Evolutionary conservation across 1,140 invertebrate genomes (phyloP).

Genomic region (Dendroctonus valens): DNA sequence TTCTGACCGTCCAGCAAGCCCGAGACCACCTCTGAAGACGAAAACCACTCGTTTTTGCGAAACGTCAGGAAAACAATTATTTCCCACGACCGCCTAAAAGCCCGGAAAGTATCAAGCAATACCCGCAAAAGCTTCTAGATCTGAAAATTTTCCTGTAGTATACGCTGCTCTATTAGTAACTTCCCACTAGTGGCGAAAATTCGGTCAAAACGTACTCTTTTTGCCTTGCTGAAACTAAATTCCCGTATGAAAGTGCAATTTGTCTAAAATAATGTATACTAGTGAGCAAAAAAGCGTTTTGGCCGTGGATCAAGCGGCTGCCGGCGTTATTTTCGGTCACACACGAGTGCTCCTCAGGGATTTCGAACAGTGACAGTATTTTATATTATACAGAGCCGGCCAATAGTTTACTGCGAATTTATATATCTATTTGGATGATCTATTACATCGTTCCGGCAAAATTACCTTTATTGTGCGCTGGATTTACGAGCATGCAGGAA

Average conservation of each 20-base stretch:
- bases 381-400: slow-evolving; percentile 33
- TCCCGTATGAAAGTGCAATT: slow-evolving; percentile 20
- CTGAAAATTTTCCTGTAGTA: too few relatives aligned
- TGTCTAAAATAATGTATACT: slow-evolving; percentile 29
- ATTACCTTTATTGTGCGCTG: slow-evolving; percentile 28
- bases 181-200: too few relatives aligned
- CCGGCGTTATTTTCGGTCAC: slow-evolving; percentile 27
- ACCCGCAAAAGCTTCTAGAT: too few relatives aligned
- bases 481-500: slow-evolving; percentile 25
- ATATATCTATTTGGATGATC: slow-evolving; percentile 35
- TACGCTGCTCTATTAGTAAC: too few relatives aligned
- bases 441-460: slow-evolving; percentile 23
- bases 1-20: too few relatives aligned
- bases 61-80: too few relatives aligned
- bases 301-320: slow-evolving; percentile 27
- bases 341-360: slow-evolving; percentile 26
- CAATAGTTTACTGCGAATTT: slow-evolving; percentile 35
- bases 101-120: too few relatives aligned
- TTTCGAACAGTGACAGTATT: slow-evolving; percentile 32
- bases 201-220: too few relatives aligned
- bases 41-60: too few relatives aligned
- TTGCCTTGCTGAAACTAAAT: slow-evolving; percentile 10
- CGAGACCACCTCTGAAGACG: too few relatives aligned
- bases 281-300: slow-evolving; percentile 27
- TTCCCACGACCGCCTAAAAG: too few relatives aligned